Conservation (phyloP, 2,113 vertebrate genomes). For the Protomyctophum bolini region DNA sequence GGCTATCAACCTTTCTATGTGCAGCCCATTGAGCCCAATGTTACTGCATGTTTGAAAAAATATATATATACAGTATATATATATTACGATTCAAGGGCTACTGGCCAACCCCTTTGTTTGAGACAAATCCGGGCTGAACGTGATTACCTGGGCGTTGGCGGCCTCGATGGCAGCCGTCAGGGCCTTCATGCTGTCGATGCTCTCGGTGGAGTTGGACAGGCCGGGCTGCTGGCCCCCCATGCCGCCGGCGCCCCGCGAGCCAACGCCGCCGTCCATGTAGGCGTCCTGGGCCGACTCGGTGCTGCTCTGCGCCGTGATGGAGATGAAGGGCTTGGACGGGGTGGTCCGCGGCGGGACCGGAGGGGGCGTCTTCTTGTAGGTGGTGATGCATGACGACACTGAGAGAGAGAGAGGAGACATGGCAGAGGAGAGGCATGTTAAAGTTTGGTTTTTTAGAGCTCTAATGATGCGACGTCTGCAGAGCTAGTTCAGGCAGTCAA, state of each 20-base stretch:
- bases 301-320: conserved; percentile 99
- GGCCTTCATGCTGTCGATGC: conserved; percentile 99
- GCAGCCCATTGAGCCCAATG: too few relatives aligned
- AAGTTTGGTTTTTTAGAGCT: too few relatives aligned
- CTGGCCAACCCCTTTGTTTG: too few relatives aligned
- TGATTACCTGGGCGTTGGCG: conserved; percentile 86
- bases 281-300: conserved; percentile 99
- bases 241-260: conserved; percentile 80
- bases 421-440: too few relatives aligned
- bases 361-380: conserved; percentile 99
- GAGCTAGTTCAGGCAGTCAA: too few relatives aligned
- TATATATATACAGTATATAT: too few relatives aligned
- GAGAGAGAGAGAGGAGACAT: conserved; percentile 11
- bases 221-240: conserved; percentile 91
- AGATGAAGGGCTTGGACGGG: conserved; percentile 97
- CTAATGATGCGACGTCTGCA: too few relatives aligned
- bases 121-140: too few relatives aligned
- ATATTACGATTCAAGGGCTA: too few relatives aligned
- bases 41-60: too few relatives aligned
- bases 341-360: conserved; percentile 94
- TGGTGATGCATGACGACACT: conserved; percentile 99
- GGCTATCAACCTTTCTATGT: too few relatives aligned
- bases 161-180: conserved; percentile 98
- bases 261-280: conserved; percentile 89
- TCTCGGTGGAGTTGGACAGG: conserved; percentile 98